Percentiles rank a stretch among this genome's conserved stretches.
Conservation (phyloP, 1,140 invertebrate species). For the Hetaerina americana region DNA sequence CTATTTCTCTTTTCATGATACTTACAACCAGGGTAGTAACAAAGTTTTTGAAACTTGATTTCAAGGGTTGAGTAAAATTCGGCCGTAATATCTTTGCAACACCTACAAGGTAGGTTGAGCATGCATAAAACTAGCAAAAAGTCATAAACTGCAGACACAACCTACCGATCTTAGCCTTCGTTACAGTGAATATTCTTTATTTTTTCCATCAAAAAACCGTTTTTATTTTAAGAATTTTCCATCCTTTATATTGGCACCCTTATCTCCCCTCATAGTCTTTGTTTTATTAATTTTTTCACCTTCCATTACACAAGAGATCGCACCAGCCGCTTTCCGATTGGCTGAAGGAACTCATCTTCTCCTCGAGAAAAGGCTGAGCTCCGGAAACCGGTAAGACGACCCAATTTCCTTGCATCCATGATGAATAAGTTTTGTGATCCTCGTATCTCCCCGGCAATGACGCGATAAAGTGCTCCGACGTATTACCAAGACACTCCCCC, state of each 20-base stretch:
- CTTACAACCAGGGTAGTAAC: too few relatives aligned
- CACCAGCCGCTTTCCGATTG: neutral
- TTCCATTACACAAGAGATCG: neutral
- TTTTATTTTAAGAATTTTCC: neutral
- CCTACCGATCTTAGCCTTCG: too few relatives aligned
- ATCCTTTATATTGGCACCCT: neutral
- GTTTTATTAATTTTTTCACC: neutral
- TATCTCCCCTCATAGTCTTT: neutral
- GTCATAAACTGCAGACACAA: too few relatives aligned
- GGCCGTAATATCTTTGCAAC: too few relatives aligned
- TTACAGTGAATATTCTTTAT: too few relatives aligned
- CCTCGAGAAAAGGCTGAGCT: neutral
- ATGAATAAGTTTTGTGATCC: neutral
- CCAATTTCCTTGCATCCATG: neutral
- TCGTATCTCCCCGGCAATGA: neutral
- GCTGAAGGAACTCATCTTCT: neutral
- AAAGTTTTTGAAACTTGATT: too few relatives aligned
- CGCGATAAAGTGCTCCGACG: neutral
- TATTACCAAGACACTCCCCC: neutral
- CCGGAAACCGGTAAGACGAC: neutral
- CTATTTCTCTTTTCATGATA: too few relatives aligned
- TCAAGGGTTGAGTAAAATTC: too few relatives aligned
- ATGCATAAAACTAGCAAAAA: too few relatives aligned
- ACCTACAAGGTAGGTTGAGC: too few relatives aligned
- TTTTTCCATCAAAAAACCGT: too few relatives aligned